Evolutionary conservation across 2,113 vertebrate genomes (phyloP).

Genomic region (Alectura lathami): DNA sequence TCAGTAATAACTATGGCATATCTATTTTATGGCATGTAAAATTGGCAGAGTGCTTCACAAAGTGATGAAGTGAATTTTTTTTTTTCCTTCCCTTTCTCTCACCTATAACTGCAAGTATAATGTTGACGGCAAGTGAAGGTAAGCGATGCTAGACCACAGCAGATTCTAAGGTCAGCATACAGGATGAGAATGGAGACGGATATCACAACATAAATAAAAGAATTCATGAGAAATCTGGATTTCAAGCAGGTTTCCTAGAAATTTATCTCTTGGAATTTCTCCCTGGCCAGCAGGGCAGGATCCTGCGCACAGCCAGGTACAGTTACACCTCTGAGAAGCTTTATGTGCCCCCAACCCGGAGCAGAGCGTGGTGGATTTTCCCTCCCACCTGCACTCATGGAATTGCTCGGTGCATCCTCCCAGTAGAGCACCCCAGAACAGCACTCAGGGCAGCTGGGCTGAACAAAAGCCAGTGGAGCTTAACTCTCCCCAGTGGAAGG

Average conservation of each 20-base stretch:
- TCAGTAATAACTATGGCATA: neutral
- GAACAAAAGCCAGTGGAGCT: neutral
- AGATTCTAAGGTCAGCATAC: neutral
- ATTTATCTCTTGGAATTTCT: neutral
- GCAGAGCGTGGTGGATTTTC: fast-evolving
- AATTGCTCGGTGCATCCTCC: neutral
- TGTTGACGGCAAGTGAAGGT: neutral
- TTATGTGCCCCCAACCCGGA: neutral
- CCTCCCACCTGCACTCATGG: fast-evolving
- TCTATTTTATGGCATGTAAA: neutral
- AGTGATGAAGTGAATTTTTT: neutral
- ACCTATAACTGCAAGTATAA: neutral
- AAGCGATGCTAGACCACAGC: neutral
- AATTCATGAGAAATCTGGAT: neutral
- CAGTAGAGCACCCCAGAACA: neutral
- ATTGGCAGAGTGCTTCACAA: neutral
- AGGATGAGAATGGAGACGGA: neutral
- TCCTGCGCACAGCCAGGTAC: neutral
- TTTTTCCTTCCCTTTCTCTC: neutral
- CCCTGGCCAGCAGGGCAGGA: neutral
- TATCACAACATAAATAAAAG: neutral
- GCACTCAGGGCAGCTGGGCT: neutral
- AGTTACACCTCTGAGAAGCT: neutral
- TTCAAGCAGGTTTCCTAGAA: neutral
- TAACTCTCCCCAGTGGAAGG: neutral